Evolutionary conservation across 2,113 vertebrate species (phyloP), one percentile per base, ranked within the genome.

Genomic region (Hyaena hyaena): DNA sequence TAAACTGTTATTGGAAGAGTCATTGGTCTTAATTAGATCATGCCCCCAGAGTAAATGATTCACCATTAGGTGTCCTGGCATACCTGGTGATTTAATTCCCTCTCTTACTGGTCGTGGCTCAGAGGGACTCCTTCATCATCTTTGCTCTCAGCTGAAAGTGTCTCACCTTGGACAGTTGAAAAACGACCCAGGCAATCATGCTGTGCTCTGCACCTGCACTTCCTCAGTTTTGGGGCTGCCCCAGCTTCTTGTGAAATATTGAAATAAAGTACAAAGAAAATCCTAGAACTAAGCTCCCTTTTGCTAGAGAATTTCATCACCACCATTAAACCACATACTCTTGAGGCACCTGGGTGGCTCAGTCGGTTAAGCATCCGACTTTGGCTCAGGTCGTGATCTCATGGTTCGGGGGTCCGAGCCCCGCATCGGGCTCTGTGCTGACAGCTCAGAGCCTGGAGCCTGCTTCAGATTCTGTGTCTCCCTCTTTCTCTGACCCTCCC

Each of bases 41-140:
- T 86, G 68, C 74, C 95, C 76, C 77, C 50, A 84, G 82, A 94
- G 94, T 93, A 73, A 66, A 71, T 93, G 97, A 91, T 43, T 97
- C 95, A 86, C 39, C 48, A n/a, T 35, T 73, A 35, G 80, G 48
- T 58, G 53, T 83, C 43, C 35, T 39, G 50, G 24, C 33, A 31
- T 61, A 90, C 91, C 90, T 94, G 81, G 74, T 94, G 82, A 82
- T 39, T 84, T 48, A 53, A 80, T 83, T 68, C 61, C 26, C 45
- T 31, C 74, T 92, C 53, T 81, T 48, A n/a, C 61, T 50, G 33
- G n/a, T 28, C 21, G 0, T 35, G 61, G 76, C 26, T 50, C 88
- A 71, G 76, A 76, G 69, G 24, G 79, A 90, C 11, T 63, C 17
- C 43, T 93, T 77, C 17, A n/a, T 48, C 24, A 16, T 68, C 39